These are phyloP conservation scores for Promerops cafer DNA, from an alignment of 2,113 vertebrate genomes.

Conservation along the genomic window DNA sequence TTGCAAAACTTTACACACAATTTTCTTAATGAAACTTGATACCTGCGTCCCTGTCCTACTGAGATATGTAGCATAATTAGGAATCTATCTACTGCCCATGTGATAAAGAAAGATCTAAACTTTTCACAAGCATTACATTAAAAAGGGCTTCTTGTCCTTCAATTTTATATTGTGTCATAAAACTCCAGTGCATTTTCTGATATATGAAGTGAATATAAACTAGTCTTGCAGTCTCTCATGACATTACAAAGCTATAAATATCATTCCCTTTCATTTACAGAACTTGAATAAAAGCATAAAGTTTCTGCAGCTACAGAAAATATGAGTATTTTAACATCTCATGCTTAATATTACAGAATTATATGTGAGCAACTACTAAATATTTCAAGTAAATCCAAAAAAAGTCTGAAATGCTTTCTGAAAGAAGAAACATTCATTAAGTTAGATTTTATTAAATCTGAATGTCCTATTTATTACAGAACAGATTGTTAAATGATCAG, in stretches of 20 bases:
- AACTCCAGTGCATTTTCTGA: background rate
- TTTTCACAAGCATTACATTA: background rate
- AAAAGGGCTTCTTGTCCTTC: background rate
- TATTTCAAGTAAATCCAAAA: background rate
- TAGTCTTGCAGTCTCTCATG: background rate
- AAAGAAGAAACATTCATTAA: background rate
- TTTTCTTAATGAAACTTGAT: background rate
- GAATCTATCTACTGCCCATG: background rate
- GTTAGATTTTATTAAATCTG: background rate
- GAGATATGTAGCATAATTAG: background rate
- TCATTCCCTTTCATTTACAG: background rate
- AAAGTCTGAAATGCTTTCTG: background rate
- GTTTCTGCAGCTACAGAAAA: background rate
- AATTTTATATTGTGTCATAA: background rate
- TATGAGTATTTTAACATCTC: background rate
- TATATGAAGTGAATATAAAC: background rate
- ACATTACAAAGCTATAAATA: background rate
- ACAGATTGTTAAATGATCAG: background rate
- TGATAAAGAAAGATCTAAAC: background rate
- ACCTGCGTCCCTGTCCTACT: background rate
- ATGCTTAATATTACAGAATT: background rate
- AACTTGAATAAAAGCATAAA: background rate
- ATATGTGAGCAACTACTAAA: background rate
- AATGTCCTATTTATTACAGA: background rate
- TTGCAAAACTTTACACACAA: background rate